Evolutionary conservation across 2,113 vertebrate species (phyloP).

Genomic region (Semicossyphus pulcher): DNA sequence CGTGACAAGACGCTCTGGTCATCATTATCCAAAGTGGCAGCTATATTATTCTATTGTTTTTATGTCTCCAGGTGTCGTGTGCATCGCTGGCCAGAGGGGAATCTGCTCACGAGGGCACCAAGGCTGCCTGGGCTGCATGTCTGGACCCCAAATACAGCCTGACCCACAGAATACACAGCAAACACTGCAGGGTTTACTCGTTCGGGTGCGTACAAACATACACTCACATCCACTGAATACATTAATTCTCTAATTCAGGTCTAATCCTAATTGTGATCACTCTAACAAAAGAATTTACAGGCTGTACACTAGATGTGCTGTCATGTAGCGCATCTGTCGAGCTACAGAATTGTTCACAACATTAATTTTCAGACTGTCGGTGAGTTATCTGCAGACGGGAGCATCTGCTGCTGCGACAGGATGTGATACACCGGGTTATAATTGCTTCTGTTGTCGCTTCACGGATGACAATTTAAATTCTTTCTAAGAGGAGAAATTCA

Average conservation of each 20-base stretch:
- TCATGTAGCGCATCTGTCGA: background rate
- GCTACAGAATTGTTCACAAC: background rate
- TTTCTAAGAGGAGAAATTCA: background rate
- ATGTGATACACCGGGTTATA: conserved; percentile 9
- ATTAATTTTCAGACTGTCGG: background rate
- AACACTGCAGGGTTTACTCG: conserved; percentile 78
- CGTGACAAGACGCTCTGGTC: too few species aligned
- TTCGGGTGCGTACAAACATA: conserved; percentile 70
- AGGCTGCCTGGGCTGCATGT: conserved; percentile 68
- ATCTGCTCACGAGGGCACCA: conserved; percentile 7
- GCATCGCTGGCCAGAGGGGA: conserved; percentile 19
- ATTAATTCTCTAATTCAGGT: background rate
- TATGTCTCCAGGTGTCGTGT: conserved; percentile 69
- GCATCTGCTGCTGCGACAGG: conserved; percentile 14
- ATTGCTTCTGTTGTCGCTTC: background rate
- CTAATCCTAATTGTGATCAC: background rate
- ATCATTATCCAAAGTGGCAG: too few species aligned
- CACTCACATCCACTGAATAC: background rate
- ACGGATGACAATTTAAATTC: background rate
- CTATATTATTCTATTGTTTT: too few species aligned
- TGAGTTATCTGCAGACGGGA: conserved; percentile 12
- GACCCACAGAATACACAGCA: conserved; percentile 57
- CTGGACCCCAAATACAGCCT: conserved; percentile 75
- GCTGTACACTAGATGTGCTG: background rate
- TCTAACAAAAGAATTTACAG: too few species aligned